Evolutionary conservation across 2,888 invertebrate species (phyloP).

Genomic region (Diaperis boleti): DNA sequence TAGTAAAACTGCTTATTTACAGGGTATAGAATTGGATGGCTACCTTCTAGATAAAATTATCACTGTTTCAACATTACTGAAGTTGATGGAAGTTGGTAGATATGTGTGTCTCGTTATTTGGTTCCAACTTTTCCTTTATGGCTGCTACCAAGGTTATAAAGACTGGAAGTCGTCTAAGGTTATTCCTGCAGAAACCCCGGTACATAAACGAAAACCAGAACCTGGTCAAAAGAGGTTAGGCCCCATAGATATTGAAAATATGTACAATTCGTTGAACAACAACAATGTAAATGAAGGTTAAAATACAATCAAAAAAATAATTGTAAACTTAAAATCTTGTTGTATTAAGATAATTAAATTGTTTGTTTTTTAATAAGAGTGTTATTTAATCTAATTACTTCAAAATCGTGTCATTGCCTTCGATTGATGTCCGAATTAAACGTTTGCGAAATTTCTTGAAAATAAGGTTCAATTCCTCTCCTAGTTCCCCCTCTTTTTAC

Average conservation of each 20-base stretch:
- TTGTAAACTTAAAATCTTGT: no score
- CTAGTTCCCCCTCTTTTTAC: conserved; percentile 1
- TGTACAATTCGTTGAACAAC: background rate
- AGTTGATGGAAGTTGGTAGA: conserved; percentile 43
- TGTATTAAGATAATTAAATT: no score
- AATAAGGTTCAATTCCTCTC: conserved; percentile 1
- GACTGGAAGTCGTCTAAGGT: conserved; percentile 12
- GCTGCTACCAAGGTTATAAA: conserved; percentile 13
- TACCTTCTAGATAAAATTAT: conserved; percentile 26
- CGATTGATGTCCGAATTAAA: no score
- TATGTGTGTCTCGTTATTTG: conserved; percentile 34
- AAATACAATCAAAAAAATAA: no score
- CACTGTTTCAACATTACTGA: background rate
- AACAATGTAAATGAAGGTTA: background rate
- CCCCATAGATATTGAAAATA: background rate
- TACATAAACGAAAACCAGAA: background rate
- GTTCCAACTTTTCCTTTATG: background rate
- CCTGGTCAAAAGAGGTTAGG: no score
- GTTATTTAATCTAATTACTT: no score
- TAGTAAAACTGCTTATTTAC: no score
- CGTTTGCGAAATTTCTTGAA: no score
- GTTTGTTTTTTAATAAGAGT: background rate
- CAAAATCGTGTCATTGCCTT: no score
- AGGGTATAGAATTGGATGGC: conserved; percentile 71
- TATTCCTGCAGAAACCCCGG: background rate